Percentiles rank a stretch among this genome's conserved stretches.
Evolutionary conservation across 2,888 invertebrate species (phyloP).

Genomic region (Lasioglossum morio): DNA sequence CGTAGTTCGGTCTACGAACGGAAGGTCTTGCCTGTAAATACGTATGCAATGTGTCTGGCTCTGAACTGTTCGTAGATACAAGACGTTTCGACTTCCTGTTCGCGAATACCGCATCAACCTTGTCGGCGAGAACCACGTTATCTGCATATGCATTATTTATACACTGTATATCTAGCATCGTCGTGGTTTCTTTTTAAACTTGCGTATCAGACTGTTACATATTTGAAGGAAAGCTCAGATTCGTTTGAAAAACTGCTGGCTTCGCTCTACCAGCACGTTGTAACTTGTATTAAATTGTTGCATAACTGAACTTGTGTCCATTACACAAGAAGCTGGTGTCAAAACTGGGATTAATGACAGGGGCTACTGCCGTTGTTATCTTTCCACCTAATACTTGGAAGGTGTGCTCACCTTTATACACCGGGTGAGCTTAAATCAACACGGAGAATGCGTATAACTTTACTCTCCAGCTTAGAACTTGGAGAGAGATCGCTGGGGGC

Average conservation of each 20-base stretch:
- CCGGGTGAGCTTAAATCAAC: not conserved
- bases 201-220: too few species aligned
- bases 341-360: not conserved
- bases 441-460: not conserved
- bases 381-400: not conserved
- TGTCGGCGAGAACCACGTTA: not conserved
- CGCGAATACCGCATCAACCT: not conserved
- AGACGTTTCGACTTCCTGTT: not conserved
- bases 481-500: not conserved
- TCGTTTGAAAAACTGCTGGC: not conserved
- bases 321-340: not conserved
- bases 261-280: not conserved
- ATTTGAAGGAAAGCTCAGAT: not conserved
- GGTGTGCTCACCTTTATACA: not conserved
- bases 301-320: not conserved
- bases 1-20: constrained; percentile 45
- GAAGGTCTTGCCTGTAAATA: constrained; percentile 63
- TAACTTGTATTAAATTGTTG: not conserved
- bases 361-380: not conserved
- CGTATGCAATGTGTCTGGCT: constrained; percentile 26
- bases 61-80: not conserved
- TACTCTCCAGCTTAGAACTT: not conserved
- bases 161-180: not conserved
- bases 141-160: not conserved
- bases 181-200: not conserved